Base-by-base conservation (phyloP, 1,140 invertebrate genomes). In the Dendroctonus valens region DNA sequence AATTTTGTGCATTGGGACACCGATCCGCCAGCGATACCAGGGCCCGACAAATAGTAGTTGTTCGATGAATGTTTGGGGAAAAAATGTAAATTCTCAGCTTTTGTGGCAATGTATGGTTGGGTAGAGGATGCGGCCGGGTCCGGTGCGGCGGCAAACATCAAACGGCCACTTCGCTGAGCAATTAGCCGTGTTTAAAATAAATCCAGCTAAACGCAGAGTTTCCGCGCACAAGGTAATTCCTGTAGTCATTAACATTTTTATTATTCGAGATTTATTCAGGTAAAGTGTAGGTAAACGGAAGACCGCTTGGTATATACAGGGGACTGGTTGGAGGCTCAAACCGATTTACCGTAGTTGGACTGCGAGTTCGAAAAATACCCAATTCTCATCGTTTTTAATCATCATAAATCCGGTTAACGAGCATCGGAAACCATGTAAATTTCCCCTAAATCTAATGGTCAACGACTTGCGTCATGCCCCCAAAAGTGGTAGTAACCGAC, bases 381-480 rank as follows among this genome's bases (percentile, higher is more conserved):
- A 51, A 61, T 41, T 63, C 54, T 63, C 60, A 63, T 65, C 42
- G n/a, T 65, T 65, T 65, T 65, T 65, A 65, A 65, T 65, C 46
- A 65, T 40, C 62, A 65, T 65, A 65, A 65, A 65, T 65, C 40
- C 44, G 41, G 7, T 65, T 65, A 65, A 65, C 62, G 53, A 65
- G 41, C 62, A 3, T 48, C 6, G 11, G 37, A 50, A 49, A 38
- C 53, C 62, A 57, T 57, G 62, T 65, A 57, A 57, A 64, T 57
- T 65, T 50, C 37, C 53, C 60, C 60, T 26, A 57, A 55, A 65
- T 38, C 62, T 54, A 46, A 53, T 54, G 49, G 38, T 26, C 39
- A 26, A 55, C 15, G 60, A 14, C 15, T 54, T 63, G 54, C 60
- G 60, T 55, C 60, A 63, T 63, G 9, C 62, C 53, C 42, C 26